phyloP scores from a whole-genome alignment of 2,113 vertebrate genomes.

The Sorex araneus region DNA sequence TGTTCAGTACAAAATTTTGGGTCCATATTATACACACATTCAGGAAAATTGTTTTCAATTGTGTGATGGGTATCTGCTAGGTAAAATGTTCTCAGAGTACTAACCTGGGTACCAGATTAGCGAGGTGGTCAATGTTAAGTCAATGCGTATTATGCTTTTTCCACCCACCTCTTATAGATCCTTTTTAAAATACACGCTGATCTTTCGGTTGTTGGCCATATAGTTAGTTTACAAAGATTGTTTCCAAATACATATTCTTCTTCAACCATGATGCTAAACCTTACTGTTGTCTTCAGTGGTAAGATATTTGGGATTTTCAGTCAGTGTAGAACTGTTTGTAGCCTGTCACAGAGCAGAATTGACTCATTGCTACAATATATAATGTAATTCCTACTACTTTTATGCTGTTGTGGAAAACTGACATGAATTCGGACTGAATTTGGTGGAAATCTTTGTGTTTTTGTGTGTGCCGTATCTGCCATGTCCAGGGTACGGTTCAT shows the following conservation, averaged over 20 bases:
- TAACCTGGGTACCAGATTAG: conserved; percentile 19
- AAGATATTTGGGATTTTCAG: conserved; percentile 64
- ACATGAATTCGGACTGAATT: conserved; percentile 3
- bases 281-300: conserved; percentile 54
- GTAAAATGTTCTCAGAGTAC: conserved; percentile 55
- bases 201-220: conserved; percentile 44
- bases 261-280: conserved; percentile 10
- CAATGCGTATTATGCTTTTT: conserved; percentile 48
- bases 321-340: conserved; percentile 6
- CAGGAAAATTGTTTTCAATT: conserved; percentile 60
- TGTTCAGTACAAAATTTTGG: neutral
- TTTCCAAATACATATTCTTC: conserved; percentile 53
- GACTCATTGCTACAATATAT: conserved; percentile 62
- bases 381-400: conserved; percentile 32
- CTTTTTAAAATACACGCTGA: conserved; percentile 32
- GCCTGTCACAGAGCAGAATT: conserved; percentile 17
- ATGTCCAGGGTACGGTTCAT: conserved; percentile 62
- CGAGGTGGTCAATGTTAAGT: conserved; percentile 74
- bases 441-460: conserved; percentile 73
- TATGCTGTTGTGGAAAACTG: neutral
- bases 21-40: neutral
- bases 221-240: neutral
- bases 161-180: conserved; percentile 47
- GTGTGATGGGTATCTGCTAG: conserved; percentile 77
- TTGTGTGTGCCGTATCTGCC: conserved; percentile 50